Evolutionary conservation across 1,140 invertebrate genomes (phyloP), one percentile per base, ranked within the genome.

Genomic region (Cydia splendana): DNA sequence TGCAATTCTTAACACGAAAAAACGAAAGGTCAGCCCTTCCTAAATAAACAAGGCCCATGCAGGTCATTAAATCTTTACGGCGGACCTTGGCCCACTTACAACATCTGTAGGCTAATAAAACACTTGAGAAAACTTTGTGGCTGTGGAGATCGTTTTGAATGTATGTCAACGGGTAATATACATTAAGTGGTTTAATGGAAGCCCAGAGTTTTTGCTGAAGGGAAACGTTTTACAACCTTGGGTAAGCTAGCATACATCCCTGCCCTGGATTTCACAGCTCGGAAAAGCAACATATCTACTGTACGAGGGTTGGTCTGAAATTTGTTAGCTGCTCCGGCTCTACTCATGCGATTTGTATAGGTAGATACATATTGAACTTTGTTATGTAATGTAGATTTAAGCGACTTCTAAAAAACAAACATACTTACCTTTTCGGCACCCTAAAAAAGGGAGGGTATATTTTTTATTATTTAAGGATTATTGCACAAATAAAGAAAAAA

Each of bases 51-150:
- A 69, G 38, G 67, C n/a, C 62, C 79, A 79, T 81, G 77, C 24
- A 78, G 34, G 78, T 69, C 77, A 82, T 82, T 82, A 82, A 82
- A 82, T 81, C 78, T 82, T 82, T 80, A 82, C 74, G 76, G 28
- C 69, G 76, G 74, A 28, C 81, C 81, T 82, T 82, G 81, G 77
- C 81, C 81, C 28, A 82, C 57, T 78, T 79, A 73, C 76, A n/a
- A 42, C 45, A n/a, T 62, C 57, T 62, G 20, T 62, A 62, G 15
- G 57, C 57, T 62, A 62, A 62, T 62, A 62, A 62, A 62, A 62
- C 57, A 24, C 57, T 24, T 62, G 57, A 62, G 57, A 62, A 62
- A 62, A 62, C 57, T 24, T 62, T 13, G 57, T n/a, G 57, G 57
- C 57, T 62, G 20, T 62, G 57, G 57, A 62, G 57, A 62, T 24